These are phyloP conservation scores for Tetramorium simillimum DNA, from an alignment of 1,140 invertebrate species.

Conservation along the genomic window DNA sequence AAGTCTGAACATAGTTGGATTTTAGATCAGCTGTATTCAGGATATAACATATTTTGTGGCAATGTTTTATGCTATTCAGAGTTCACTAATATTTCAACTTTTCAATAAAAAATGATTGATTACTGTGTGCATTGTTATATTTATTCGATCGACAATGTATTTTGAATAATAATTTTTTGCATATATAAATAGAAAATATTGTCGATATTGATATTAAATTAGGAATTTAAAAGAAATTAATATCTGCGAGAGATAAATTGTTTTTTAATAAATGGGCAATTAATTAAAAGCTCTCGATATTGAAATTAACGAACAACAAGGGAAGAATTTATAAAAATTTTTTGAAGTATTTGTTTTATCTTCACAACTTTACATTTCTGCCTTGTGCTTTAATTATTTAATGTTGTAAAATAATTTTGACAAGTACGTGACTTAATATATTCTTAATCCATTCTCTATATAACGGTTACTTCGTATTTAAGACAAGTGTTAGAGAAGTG, in stretches of 20 bases:
- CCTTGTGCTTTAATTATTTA: not conserved
- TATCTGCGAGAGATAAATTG: not conserved
- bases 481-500: not conserved
- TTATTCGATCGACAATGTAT: not conserved
- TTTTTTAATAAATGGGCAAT: too few relatives aligned
- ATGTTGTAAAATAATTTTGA: not conserved
- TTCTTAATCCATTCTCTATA: not conserved
- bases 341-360: too few relatives aligned
- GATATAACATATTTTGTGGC: not conserved
- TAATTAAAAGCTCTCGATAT: too few relatives aligned
- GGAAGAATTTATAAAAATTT: too few relatives aligned
- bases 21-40: not conserved
- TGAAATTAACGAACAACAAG: too few relatives aligned
- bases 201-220: not conserved
- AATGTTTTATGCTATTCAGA: not conserved
- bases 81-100: not conserved
- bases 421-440: not conserved
- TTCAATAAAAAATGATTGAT: not conserved
- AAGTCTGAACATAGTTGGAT: not conserved
- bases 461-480: not conserved
- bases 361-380: not conserved
- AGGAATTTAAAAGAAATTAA: not conserved
- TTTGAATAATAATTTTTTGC: not conserved
- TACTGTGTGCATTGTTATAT: not conserved
- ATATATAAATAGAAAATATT: not conserved